These are phyloP conservation scores for Staurois parvus DNA, from an alignment of 2,797 vertebrate species.

Conservation along the genomic window DNA sequence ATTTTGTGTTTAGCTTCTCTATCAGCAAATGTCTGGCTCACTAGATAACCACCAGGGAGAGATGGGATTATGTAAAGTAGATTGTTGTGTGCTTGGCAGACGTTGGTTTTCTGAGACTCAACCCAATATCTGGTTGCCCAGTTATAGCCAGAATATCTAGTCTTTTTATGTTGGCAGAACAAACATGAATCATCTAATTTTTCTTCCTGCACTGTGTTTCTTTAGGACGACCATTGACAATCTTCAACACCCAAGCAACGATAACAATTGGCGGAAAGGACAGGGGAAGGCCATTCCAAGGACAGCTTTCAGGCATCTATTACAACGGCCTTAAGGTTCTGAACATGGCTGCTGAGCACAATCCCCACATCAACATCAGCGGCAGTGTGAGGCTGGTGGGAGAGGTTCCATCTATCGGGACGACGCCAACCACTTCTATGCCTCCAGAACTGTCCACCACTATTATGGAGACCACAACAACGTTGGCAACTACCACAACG, in stretches of 20 bases:
- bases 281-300: conserved; percentile 92
- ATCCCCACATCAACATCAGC: conserved; percentile 92
- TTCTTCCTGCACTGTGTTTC: conserved; percentile 76
- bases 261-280: conserved; percentile 94
- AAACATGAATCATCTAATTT: conserved; percentile 38
- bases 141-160: too few relatives aligned
- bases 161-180: not conserved
- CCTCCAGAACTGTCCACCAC: conserved; percentile 94
- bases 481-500: conserved; percentile 96
- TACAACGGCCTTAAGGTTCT: conserved; percentile 97
- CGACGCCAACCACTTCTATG: conserved; percentile 88
- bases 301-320: conserved; percentile 96
- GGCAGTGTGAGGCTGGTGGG: conserved; percentile 97
- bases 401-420: conserved; percentile 89
- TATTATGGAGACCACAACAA: conserved; percentile 96
- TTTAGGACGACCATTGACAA: conserved; percentile 95
- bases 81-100: not conserved
- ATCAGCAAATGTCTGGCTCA: not conserved
- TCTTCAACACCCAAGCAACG: conserved; percentile 99
- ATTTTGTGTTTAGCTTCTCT: not conserved
- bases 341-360: conserved; percentile 95
- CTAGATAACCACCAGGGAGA: not conserved
- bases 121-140: too few relatives aligned
- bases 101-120: too few relatives aligned
- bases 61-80: not conserved